Conservation (phyloP, 2,888 invertebrate genomes). For the Drosophila kanekoi region DNA sequence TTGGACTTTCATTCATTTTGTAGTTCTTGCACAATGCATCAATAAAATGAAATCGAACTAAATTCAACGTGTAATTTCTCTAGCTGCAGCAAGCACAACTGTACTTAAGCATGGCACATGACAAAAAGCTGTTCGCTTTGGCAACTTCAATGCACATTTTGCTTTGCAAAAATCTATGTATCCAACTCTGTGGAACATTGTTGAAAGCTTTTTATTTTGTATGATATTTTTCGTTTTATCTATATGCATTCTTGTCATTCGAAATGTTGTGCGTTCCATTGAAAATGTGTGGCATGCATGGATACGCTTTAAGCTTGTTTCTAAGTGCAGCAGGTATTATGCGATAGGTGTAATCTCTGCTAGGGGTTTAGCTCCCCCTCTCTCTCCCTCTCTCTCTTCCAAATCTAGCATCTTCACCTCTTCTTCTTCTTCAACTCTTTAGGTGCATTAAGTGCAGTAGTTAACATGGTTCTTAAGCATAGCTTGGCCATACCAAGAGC, state of each 20-base stretch:
- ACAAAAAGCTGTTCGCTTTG: constrained; percentile 33
- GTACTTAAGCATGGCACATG: constrained; percentile 16
- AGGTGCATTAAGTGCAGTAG: no score
- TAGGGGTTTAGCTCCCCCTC: no score
- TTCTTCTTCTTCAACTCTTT: no score
- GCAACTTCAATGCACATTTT: background rate
- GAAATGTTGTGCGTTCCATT: background rate
- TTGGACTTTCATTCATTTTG: constrained; percentile 35
- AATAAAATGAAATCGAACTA: constrained; percentile 21
- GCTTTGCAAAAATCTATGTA: background rate
- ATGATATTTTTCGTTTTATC: no score
- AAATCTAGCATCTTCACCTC: no score
- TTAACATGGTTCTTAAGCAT: no score
- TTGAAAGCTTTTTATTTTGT: no score
- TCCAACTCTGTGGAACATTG: background rate
- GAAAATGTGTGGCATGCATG: background rate
- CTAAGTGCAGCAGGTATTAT: no score
- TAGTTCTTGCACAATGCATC: constrained; percentile 35
- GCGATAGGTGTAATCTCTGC: no score
- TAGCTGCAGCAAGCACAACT: constrained; percentile 17
- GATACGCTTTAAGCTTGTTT: no score
- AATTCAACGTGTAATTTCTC: constrained; percentile 20
- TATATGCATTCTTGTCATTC: background rate
- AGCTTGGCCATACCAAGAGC: no score
- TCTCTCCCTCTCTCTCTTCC: no score